Evolutionary conservation across 2,797 vertebrate genomes (phyloP).

Genomic region (Eulemur rubriventer): DNA sequence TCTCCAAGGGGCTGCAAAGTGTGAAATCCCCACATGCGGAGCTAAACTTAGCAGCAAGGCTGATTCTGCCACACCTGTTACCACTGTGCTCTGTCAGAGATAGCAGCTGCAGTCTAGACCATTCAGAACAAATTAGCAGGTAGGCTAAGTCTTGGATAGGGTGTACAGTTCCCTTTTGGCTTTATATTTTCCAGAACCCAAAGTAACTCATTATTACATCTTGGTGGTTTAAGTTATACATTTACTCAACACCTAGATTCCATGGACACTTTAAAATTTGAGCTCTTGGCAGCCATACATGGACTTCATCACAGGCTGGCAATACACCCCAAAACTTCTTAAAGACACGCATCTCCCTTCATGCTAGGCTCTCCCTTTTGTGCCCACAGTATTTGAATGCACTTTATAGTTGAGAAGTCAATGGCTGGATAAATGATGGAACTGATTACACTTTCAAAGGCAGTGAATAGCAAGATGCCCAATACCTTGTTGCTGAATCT

Average conservation of each 20-base stretch:
- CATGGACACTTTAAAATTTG: background rate
- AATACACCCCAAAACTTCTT: background rate
- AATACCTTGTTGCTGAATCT: background rate
- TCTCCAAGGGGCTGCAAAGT: constrained; percentile 74
- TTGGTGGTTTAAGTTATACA: constrained; percentile 11
- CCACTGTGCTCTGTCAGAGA: background rate
- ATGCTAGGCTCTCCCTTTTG: constrained; percentile 3
- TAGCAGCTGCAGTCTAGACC: constrained; percentile 31
- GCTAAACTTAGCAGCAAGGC: constrained; percentile 75
- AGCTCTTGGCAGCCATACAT: background rate
- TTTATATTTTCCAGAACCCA: constrained; percentile 41
- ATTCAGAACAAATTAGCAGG: constrained; percentile 53
- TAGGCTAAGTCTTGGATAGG: background rate
- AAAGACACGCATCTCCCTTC: background rate
- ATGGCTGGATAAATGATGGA: constrained; percentile 53
- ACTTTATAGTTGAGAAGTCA: constrained; percentile 65
- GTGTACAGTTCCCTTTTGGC: background rate
- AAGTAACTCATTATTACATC: constrained; percentile 21
- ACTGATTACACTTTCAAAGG: background rate
- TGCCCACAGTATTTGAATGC: constrained; percentile 72
- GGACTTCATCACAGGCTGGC: background rate
- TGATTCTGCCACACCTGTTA: constrained; percentile 48
- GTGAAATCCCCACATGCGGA: constrained; percentile 64
- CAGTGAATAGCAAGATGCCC: constrained; percentile 10
- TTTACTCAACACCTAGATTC: constrained; percentile 28